These are phyloP conservation scores for Spodoptera frugiperda DNA, from an alignment of 1,140 invertebrate species.

Conservation along the genomic window DNA sequence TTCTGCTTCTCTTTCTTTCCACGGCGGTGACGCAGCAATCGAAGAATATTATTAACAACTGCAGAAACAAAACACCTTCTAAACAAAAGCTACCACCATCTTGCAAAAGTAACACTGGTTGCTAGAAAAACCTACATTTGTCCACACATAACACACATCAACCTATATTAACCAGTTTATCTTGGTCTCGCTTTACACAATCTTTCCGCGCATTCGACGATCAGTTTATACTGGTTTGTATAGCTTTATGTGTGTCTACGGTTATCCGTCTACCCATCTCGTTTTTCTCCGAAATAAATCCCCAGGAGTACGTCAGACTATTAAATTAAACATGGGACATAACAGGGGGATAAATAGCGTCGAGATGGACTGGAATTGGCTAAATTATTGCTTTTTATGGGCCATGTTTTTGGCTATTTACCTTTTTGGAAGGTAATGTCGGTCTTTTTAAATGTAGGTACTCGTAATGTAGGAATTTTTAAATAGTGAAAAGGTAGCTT, in stretches of 20 bases:
- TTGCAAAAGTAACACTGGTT: too few relatives aligned
- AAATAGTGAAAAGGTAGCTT: too few relatives aligned
- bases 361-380: conserved; percentile 11
- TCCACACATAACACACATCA: too few relatives aligned
- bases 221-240: not conserved
- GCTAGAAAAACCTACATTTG: too few relatives aligned
- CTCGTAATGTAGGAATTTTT: not conserved
- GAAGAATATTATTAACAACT: too few relatives aligned
- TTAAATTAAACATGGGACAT: conserved; percentile 36
- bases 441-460: not conserved
- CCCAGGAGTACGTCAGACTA: conserved; percentile 6
- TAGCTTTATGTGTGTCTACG: not conserved
- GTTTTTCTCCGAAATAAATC: conserved; percentile 25
- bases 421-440: not conserved
- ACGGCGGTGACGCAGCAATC: too few relatives aligned
- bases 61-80: too few relatives aligned
- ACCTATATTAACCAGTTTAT: too few relatives aligned
- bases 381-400: conserved; percentile 33
- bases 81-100: too few relatives aligned
- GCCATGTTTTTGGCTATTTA: not conserved
- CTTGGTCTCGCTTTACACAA: too few relatives aligned
- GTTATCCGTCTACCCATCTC: not conserved
- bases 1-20: too few relatives aligned
- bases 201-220: too few relatives aligned
- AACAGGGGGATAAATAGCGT: not conserved